Conservation (phyloP, 2,888 invertebrate genomes). For the Polydrusus tereticollis region DNA sequence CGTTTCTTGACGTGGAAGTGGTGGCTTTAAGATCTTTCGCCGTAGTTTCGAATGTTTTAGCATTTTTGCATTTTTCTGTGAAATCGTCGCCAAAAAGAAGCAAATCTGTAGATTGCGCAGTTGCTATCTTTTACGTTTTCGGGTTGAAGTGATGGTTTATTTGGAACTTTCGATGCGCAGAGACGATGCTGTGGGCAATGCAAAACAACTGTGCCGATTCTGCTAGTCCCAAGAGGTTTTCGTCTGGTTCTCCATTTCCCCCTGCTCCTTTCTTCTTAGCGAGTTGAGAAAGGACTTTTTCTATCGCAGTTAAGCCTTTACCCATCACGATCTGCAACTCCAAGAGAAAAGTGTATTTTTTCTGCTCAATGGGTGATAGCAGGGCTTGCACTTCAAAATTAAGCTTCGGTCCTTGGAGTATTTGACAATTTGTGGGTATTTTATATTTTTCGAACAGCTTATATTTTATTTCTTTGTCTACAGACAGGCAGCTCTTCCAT, state of each 20-base stretch:
- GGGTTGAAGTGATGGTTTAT: neutral
- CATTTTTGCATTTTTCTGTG: constrained; percentile 19
- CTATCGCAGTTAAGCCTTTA: neutral
- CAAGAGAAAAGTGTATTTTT: constrained; percentile 7
- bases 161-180: constrained; percentile 5
- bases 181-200: neutral
- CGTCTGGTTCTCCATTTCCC: neutral
- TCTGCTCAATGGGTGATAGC: constrained; percentile 2
- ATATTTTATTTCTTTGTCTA: constrained; percentile 1
- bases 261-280: neutral
- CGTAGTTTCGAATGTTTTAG: neutral
- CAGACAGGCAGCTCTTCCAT: constrained; percentile 16
- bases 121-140: constrained; percentile 11
- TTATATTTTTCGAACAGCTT: neutral
- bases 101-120: constrained; percentile 5
- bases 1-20: constrained; percentile 13
- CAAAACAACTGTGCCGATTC: constrained; percentile 14
- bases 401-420: neutral
- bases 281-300: neutral
- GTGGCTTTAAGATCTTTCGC: constrained; percentile 1
- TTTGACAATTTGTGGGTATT: neutral
- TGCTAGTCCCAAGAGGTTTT: neutral
- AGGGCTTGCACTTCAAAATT: constrained; percentile 7
- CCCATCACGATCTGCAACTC: constrained; percentile 3
- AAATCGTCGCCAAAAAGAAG: constrained; percentile 20